Percentiles rank a stretch among this genome's conserved stretches.
These are phyloP conservation scores for Fistularia tabacaria DNA, from an alignment of 2,797 vertebrate genomes.

Conservation along the genomic window DNA sequence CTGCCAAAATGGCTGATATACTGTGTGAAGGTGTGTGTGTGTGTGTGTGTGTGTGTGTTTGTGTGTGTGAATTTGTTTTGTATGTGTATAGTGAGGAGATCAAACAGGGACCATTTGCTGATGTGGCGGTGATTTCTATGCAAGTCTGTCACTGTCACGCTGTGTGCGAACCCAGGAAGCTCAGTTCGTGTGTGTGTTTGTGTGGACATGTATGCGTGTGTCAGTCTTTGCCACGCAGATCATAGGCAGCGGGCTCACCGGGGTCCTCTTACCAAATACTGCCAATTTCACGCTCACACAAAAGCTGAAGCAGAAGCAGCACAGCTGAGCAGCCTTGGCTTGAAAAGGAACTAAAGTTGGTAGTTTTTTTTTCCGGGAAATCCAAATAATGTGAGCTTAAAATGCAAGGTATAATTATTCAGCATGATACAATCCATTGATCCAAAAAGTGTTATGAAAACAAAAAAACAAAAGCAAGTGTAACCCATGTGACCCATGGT, in stretches of 20 bases:
- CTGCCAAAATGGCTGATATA: not conserved
- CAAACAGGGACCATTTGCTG: constrained; percentile 21
- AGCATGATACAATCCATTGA: too few relatives aligned
- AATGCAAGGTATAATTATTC: too few relatives aligned
- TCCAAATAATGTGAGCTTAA: too few relatives aligned
- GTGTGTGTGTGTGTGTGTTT: not conserved
- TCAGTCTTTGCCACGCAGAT: constrained; percentile 37
- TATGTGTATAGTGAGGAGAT: constrained; percentile 25
- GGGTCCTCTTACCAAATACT: constrained; percentile 51
- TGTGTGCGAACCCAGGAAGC: constrained; percentile 14
- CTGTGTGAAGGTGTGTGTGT: constrained; percentile 20
- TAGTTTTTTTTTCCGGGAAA: not conserved
- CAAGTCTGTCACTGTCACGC: constrained; percentile 3
- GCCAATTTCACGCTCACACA: constrained; percentile 57
- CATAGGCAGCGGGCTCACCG: constrained; percentile 49
- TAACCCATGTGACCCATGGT: too few relatives aligned
- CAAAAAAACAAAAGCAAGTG: too few relatives aligned
- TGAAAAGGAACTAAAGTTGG: constrained; percentile 13
- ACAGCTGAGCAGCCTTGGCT: constrained; percentile 10
- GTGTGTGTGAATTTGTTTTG: not conserved
- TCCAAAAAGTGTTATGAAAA: too few relatives aligned
- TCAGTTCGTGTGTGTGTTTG: constrained; percentile 15
- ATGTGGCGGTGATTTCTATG: constrained; percentile 24
- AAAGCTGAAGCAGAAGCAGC: constrained; percentile 23
- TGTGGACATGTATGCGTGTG: constrained; percentile 35